Conservation (phyloP, 2,888 invertebrate species). For the Linnaemya tessellans region DNA sequence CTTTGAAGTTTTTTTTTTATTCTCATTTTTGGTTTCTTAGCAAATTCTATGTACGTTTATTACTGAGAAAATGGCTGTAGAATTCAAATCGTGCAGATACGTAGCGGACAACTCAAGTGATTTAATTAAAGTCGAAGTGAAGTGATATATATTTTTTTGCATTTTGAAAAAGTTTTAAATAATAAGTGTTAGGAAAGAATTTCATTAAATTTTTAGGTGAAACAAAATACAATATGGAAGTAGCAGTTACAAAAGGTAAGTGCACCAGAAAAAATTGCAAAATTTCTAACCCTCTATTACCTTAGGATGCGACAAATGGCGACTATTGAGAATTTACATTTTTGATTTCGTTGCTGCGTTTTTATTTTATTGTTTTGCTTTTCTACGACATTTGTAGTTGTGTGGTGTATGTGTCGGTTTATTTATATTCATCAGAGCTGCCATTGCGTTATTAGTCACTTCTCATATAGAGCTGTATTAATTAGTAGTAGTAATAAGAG, state of each 20-base stretch:
- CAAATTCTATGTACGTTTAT: conserved; percentile 59
- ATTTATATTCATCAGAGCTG: conserved; percentile 62
- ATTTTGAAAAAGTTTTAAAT: conserved; percentile 60
- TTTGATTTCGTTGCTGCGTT: conserved; percentile 69
- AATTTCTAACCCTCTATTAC: conserved; percentile 74
- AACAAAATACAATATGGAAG: conserved; percentile 76
- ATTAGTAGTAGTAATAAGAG: too few relatives aligned
- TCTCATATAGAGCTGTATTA: not conserved
- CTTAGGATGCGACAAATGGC: conserved; percentile 79
- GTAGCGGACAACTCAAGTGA: conserved; percentile 72
- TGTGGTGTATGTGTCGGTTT: conserved; percentile 65
- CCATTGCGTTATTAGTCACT: not conserved
- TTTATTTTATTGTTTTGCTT: conserved; percentile 70
- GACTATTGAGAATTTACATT: conserved; percentile 76
- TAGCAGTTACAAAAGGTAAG: conserved; percentile 78
- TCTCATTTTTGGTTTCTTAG: conserved; percentile 30
- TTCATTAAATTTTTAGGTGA: conserved; percentile 42
- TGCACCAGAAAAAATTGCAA: conserved; percentile 66
- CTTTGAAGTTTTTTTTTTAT: conserved; percentile 29
- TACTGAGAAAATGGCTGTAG: conserved; percentile 78
- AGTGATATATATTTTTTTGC: conserved; percentile 36
- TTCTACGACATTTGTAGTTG: conserved; percentile 64
- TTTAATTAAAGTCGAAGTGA: conserved; percentile 73
- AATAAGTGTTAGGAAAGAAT: conserved; percentile 71
- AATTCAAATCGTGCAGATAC: conserved; percentile 74